Base-by-base conservation (phyloP, 1,140 invertebrate genomes). In the Lineus longissimus region DNA sequence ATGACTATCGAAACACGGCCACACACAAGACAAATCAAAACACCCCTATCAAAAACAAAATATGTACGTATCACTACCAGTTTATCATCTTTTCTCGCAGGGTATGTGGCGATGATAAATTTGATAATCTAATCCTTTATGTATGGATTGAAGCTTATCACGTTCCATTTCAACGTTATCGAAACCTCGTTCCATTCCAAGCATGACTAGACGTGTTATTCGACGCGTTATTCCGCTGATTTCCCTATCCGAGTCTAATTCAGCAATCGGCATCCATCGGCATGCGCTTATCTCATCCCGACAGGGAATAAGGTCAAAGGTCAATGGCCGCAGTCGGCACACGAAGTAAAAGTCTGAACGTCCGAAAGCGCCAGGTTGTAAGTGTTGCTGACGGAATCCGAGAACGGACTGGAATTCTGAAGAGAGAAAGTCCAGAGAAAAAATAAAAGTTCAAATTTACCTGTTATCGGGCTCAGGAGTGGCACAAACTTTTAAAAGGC, bases 271-370 rank as follows among this genome's bases (percentile, higher is more conserved):
- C 73, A 95, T 94, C 93, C 93, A 96, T 70, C 85, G 74, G 68
- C 89, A 90, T 30, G 86, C 86, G 0, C 81, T 83, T n/a, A 95
- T 88, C 84, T 96, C 93, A 64, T 85, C 82, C 27, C 86, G 80
- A 71, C 90, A 91, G 68, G 87, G 86, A 43, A 76, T 76, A 33
- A 94, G 88, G 17, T 88, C 83, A 31, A 84, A 79, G 31, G 86
- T 86, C 33, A 73, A 22, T 0, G 93, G 91, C 64, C 82, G 87
- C 59, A 95, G 80, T 65, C 86, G 86, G 13, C 91, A 85, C 0
- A 95, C 84, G 41, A 91, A 84, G 74, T 93, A 95, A 58, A 95
- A 86, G 76, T 94, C 93, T 1, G 90, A 93, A 73, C 93, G 93
- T 2, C 85, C 87, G 78, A 91, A 95, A 70, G 86, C 87, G 62